Conservation (phyloP, 1,140 invertebrate genomes). For the Lamellibrachia luymesi region DNA sequence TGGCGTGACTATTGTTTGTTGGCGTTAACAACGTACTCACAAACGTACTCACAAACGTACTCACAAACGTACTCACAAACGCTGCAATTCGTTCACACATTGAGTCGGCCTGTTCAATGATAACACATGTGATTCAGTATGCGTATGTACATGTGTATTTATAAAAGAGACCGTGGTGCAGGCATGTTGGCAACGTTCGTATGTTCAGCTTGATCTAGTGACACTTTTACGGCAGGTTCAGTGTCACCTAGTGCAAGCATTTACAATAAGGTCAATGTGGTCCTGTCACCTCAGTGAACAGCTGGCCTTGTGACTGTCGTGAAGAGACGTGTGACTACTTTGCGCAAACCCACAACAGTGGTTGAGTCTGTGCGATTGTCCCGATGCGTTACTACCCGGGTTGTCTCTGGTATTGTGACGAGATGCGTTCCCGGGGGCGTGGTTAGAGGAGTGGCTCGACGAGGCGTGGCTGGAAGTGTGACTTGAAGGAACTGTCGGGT, state of each 20-base stretch:
- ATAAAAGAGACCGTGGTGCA: not conserved
- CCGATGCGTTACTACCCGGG: not conserved
- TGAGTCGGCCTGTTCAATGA: not conserved
- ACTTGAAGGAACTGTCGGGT: not conserved
- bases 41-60: not conserved
- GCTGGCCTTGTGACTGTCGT: not conserved
- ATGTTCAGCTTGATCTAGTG: not conserved
- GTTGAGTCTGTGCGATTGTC: not conserved
- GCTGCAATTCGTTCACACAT: not conserved
- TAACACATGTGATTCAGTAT: not conserved
- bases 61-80: not conserved
- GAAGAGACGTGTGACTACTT: not conserved
- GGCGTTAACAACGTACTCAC: not conserved
- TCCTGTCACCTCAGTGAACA: not conserved
- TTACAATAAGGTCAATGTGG: not conserved
- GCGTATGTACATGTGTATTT: not conserved
- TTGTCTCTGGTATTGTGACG: not conserved
- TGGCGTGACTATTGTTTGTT: not conserved
- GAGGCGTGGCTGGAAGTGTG: not conserved
- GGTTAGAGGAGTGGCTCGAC: not conserved
- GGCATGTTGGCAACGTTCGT: not conserved
- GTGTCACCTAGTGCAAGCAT: not conserved
- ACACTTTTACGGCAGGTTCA: not conserved
- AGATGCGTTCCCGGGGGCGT: not conserved
- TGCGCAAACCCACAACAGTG: not conserved